Percentiles rank a stretch among this genome's conserved stretches.
Evolutionary conservation across 2,888 invertebrate genomes (phyloP).

Genomic region (Cepaea hortensis): DNA sequence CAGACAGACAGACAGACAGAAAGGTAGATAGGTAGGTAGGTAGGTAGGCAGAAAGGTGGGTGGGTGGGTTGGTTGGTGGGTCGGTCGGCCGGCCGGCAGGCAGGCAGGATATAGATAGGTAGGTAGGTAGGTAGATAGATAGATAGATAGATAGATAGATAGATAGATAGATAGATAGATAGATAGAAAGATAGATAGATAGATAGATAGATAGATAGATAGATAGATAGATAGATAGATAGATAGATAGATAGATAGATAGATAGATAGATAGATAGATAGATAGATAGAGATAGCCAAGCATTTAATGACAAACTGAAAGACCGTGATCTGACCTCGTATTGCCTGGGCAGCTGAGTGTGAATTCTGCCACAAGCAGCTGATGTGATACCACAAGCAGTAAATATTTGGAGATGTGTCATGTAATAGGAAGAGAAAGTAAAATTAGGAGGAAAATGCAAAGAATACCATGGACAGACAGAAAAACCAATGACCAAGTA

Average conservation of each 20-base stretch:
- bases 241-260: slow-evolving; percentile 1
- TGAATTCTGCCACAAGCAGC: neutral
- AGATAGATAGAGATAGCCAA: neutral
- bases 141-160: too few species aligned
- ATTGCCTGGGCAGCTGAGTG: neutral
- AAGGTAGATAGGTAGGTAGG: too few species aligned
- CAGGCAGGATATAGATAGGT: too few species aligned
- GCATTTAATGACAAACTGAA: neutral
- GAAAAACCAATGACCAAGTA: too few species aligned
- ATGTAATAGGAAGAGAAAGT: neutral
- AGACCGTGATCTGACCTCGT: neutral
- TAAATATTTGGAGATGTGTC: neutral
- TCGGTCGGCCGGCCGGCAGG: too few species aligned
- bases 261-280: slow-evolving; percentile 1
- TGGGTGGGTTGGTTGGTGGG: neutral
- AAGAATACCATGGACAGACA: too few species aligned
- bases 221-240: slow-evolving; percentile 1
- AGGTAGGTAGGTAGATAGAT: too few species aligned
- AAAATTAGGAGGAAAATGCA: neutral
- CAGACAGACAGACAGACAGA: too few species aligned
- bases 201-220: slow-evolving; percentile 1
- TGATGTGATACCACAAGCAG: neutral
- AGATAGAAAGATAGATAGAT: neutral
- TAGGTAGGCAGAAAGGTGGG: too few species aligned
- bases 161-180: neutral